Evolutionary conservation across 2,888 invertebrate genomes (phyloP).

Genomic region (Drosophila picticornis): DNA sequence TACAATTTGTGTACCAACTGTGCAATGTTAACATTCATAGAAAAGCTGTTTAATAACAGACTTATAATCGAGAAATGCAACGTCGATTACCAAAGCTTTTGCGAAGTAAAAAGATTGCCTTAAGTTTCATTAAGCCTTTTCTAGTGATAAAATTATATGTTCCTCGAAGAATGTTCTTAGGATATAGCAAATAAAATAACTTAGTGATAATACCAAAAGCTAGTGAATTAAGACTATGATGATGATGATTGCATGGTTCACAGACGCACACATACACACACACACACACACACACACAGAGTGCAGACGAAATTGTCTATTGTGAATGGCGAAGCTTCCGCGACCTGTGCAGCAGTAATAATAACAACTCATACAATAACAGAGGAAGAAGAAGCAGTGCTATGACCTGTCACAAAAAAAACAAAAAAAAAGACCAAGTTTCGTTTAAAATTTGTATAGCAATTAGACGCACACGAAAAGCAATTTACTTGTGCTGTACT

Average conservation of each 20-base stretch:
- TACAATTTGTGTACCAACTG: background rate
- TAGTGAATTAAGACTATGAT: conserved; percentile 31
- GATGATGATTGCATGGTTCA: conserved; percentile 48
- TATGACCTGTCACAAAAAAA: conserved; percentile 66
- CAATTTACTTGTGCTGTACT: conserved; percentile 57
- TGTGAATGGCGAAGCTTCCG: conserved; percentile 49
- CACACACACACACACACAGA: background rate
- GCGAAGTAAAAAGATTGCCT: background rate
- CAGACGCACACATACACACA: conserved; percentile 24
- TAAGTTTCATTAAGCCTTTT: background rate
- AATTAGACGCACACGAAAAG: conserved; percentile 72
- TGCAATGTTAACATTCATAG: background rate
- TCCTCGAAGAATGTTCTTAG: background rate
- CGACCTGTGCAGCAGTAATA: conserved; percentile 22
- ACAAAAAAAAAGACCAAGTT: conserved; percentile 28
- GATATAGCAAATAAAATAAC: background rate
- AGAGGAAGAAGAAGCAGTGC: conserved; percentile 23
- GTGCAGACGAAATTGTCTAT: conserved; percentile 29
- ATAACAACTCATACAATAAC: conserved; percentile 24
- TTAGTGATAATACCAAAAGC: background rate
- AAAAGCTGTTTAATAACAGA: background rate
- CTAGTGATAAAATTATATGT: background rate
- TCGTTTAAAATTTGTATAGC: conserved; percentile 72
- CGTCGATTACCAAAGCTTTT: background rate
- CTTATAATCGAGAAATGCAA: background rate